phyloP scores from a whole-genome alignment of 2,888 invertebrate genomes.

The Sphecodes monilicornis region DNA sequence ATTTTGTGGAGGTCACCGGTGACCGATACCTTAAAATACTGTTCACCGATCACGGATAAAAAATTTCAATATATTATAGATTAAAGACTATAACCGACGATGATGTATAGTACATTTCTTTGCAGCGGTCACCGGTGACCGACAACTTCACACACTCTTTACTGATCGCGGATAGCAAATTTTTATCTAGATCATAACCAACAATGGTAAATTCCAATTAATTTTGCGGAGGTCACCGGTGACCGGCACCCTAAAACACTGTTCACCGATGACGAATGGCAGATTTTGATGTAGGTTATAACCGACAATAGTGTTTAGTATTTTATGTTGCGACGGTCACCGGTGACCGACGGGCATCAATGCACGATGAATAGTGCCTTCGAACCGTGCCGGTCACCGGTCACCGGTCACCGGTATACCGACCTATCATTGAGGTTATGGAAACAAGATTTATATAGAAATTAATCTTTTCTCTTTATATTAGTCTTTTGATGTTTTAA shows the following conservation, averaged over 20 bases:
- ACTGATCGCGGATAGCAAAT: no score
- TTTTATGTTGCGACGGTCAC: not conserved
- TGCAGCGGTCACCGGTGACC: not conserved
- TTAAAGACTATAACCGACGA: not conserved
- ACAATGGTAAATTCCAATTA: no score
- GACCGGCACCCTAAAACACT: not conserved
- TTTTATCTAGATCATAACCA: no score
- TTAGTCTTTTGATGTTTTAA: no score
- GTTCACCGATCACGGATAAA: not conserved
- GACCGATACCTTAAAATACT: not conserved
- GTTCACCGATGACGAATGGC: not conserved
- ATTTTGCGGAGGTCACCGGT: constrained; percentile 3
- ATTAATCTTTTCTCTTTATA: not conserved
- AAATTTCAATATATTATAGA: not conserved
- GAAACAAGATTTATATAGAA: not conserved
- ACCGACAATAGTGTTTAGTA: not conserved
- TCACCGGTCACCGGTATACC: no score
- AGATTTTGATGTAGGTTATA: not conserved
- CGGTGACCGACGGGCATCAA: not conserved
- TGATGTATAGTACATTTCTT: not conserved
- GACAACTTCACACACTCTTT: not conserved
- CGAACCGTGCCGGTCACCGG: not conserved
- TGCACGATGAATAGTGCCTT: not conserved
- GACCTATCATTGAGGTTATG: no score
- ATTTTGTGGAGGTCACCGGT: constrained; percentile 3